Percentiles rank a stretch among this genome's conserved stretches.
Conservation (phyloP, 23 tunicate genomes). For the Clavelina lepadiformis region DNA sequence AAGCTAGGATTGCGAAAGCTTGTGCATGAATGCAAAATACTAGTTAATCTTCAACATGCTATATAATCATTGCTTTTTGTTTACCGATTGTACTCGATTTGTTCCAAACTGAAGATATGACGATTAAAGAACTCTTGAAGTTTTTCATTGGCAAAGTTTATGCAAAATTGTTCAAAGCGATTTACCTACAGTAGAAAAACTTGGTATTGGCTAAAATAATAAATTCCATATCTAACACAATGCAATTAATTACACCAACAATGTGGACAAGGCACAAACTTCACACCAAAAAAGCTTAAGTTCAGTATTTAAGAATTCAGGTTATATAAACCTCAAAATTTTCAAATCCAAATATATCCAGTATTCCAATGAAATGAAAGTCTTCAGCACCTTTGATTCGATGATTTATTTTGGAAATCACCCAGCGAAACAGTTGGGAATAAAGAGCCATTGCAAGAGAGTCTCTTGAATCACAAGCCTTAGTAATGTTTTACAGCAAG, state of each 20-base stretch:
- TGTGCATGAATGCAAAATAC: too few relatives aligned
- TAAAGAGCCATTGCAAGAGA: slow-evolving; percentile 89
- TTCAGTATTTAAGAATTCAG: too few relatives aligned
- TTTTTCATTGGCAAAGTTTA: slow-evolving; percentile 96
- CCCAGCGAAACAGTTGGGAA: slow-evolving; percentile 88
- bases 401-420: slow-evolving; percentile 75
- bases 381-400: slow-evolving; percentile 79
- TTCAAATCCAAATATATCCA: slow-evolving; percentile 97
- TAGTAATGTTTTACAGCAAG: neutral
- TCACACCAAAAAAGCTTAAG: too few relatives aligned
- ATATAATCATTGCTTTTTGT: too few relatives aligned
- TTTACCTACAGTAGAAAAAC: slow-evolving; percentile 45
- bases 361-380: slow-evolving; percentile 90
- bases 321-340: slow-evolving; percentile 87
- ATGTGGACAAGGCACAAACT: too few relatives aligned
- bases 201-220: too few relatives aligned
- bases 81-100: slow-evolving; percentile 89
- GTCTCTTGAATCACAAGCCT: slow-evolving; percentile 92
- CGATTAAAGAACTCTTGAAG: slow-evolving; percentile 90
- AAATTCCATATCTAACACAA: too few relatives aligned
- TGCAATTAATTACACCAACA: too few relatives aligned
- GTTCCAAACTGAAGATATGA: slow-evolving; percentile 91
- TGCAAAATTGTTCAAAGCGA: slow-evolving; percentile 94
- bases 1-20: too few relatives aligned
- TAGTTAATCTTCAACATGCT: too few relatives aligned